phyloP scores from a whole-genome alignment of 2,113 vertebrate species.

The Sinocyclocheilus anshuiensis region DNA sequence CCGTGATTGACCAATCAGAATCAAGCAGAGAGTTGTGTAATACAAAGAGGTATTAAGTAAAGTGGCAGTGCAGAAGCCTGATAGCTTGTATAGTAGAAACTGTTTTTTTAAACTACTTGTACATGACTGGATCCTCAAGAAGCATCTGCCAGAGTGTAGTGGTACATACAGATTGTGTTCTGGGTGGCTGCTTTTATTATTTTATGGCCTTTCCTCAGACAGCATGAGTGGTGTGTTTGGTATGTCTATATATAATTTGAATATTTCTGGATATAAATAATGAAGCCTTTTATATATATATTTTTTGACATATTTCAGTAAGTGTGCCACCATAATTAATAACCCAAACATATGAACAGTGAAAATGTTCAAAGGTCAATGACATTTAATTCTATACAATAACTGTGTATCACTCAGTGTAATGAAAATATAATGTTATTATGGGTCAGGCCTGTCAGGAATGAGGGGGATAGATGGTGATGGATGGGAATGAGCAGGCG shows the following conservation, averaged over 20 bases:
- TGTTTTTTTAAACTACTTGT: neutral
- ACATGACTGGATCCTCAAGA: neutral
- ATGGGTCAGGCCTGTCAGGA: neutral
- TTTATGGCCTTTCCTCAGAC: neutral
- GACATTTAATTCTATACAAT: neutral
- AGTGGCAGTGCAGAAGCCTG: neutral
- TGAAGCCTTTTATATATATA: neutral
- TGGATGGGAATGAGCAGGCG: neutral
- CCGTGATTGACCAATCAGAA: neutral
- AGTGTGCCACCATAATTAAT: neutral
- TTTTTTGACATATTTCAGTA: neutral
- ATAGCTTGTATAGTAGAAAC: neutral
- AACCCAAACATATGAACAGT: neutral
- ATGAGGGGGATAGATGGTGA: neutral
- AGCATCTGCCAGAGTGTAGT: neutral
- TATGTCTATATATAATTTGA: neutral
- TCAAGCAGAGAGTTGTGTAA: too few species aligned
- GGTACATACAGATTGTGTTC: neutral
- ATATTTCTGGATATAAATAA: neutral
- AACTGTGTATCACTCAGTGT: neutral
- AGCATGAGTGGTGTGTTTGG: neutral
- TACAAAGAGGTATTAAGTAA: neutral
- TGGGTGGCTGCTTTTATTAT: neutral
- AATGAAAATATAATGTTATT: neutral
- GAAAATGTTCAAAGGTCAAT: slow-evolving; percentile 1